Evolutionary conservation across 2,888 invertebrate species (phyloP), one percentile per base, ranked within the genome.

Genomic region (Crioceris asparagi): DNA sequence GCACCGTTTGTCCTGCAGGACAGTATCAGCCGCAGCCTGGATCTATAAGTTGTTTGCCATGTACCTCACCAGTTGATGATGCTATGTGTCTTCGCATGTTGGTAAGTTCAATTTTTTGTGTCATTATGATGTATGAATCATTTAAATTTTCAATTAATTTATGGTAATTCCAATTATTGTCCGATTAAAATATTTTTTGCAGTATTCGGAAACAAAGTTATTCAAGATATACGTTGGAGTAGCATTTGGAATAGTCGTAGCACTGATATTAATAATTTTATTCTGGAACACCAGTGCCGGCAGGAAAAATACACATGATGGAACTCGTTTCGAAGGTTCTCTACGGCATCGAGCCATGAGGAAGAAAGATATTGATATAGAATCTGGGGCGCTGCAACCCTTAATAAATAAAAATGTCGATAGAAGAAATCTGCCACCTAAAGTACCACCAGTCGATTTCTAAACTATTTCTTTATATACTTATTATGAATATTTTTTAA

Each of bases 1-100:
- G 65, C 41, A 51, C 46, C 16, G 41, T 51, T 12, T 65, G 65
- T 44, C 63, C 63, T 3, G 41, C 45, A 17, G 59, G 58, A 7
- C 55, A 62, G 31, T 65, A 61, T 41, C 65, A 65, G 44, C 60
- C 60, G 1, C 46, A 48, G n/a, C 47, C 52, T 12, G 65, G 62
- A 8, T 60, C 63, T 4, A 57, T 53, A 44, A 52, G 54, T 8
- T 65, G 65, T 42, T 35, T 60, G 3, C 43, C 49, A 2, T 65
- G 65, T 46, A 49, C 51, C 3, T 59, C 61, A 3, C 60, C 59
- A 3, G 52, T 65, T 11, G 60, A 64, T 41, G 60, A 65, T 46
- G 38, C 52, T 8, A 54, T 55, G 36, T 64, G 64, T 40, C 44
- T 62, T 14, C 53, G 56, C 29, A 53, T 56, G 48, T 37, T 57